Base-by-base conservation (phyloP, 1,140 invertebrate species). In the Harlomillsia oculata region DNA sequence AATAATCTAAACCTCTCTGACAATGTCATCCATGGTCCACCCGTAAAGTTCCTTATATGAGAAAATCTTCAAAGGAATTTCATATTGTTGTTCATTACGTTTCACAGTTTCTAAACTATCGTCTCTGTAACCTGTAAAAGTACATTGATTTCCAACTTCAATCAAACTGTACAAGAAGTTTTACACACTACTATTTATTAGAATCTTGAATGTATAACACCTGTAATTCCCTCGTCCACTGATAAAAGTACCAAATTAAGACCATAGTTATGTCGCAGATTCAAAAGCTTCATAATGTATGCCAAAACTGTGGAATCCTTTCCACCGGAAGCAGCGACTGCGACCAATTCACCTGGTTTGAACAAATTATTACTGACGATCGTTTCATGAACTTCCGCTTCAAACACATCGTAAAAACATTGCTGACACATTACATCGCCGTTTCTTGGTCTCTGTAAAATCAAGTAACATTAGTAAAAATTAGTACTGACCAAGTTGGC, bases 21-120 rank as follows among this genome's bases (percentile, higher is more conserved):
- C 96, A 72, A 99, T 98, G 67, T 86, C 85, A 78, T 99, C 97
- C 97, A 99, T 99, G 18, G 94, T 98, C 96, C 96, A 99, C 0
- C 95, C 96, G 79, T 99, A 99, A 0, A 99, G 74, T 64, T 99
- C 92, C 78, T 98, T 84, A 71, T 99, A 99, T 0, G 94, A 98
- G 5, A 99, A 76, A 56, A 99, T 94, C 77, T 90, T 96, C 26
- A 99, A 74, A 32, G 92, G 87, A 72, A 99, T 83, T 60, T 82
- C 78, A 77, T 98, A 98, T 71, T 98, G 90, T 66, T 85, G 81
- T 66, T 86, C 76, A 69, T 99, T 99, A 70, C 87, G 80, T 73
- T 95, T 92, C 0, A 98, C 95, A 23, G 93, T 97, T 74, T 97
- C 85, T 30, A 99, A 76, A 72, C 95, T 98, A 72, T 99, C 95